phyloP scores from a whole-genome alignment of 2,113 vertebrate species.

The Anguilla japonica region DNA sequence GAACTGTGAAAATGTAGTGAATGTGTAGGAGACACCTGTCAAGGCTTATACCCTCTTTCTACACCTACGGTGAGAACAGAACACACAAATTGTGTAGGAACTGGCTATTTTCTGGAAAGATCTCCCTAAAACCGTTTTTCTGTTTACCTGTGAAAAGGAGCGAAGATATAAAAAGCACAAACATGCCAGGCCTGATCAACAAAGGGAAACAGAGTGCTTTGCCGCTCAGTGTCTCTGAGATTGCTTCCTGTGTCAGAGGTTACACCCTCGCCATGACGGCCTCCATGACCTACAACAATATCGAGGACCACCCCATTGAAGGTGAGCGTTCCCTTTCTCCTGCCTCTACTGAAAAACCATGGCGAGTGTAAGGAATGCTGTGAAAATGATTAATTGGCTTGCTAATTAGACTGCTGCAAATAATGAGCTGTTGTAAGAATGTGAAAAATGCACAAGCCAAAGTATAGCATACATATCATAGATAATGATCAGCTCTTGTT shows the following conservation, averaged over 20 bases:
- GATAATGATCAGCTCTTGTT: neutral
- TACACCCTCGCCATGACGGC: conserved; percentile 90
- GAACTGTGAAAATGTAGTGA: neutral
- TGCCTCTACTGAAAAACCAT: neutral
- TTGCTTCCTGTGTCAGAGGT: conserved; percentile 88
- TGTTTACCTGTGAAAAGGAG: conserved; percentile 24
- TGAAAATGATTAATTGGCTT: neutral
- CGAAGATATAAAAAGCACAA: conserved; percentile 48
- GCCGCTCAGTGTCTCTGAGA: conserved; percentile 81
- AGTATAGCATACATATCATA: neutral
- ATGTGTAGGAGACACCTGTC: neutral
- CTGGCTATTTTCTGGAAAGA: conserved; percentile 20
- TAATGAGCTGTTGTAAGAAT: neutral
- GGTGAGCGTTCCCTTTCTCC: conserved; percentile 66
- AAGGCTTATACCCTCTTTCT: neutral
- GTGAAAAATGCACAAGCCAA: neutral
- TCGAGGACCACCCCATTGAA: conserved; percentile 83
- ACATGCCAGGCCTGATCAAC: conserved; percentile 92
- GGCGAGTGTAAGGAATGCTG: neutral
- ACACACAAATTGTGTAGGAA: neutral
- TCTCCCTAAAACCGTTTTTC: conserved; percentile 17
- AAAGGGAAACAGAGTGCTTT: conserved; percentile 67
- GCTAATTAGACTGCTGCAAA: neutral
- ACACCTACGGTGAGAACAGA: neutral
- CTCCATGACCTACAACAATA: conserved; percentile 88